Evolutionary conservation across 1,140 invertebrate species (phyloP), one percentile per base, ranked within the genome.

Genomic region (Trachelipus rathkii): DNA sequence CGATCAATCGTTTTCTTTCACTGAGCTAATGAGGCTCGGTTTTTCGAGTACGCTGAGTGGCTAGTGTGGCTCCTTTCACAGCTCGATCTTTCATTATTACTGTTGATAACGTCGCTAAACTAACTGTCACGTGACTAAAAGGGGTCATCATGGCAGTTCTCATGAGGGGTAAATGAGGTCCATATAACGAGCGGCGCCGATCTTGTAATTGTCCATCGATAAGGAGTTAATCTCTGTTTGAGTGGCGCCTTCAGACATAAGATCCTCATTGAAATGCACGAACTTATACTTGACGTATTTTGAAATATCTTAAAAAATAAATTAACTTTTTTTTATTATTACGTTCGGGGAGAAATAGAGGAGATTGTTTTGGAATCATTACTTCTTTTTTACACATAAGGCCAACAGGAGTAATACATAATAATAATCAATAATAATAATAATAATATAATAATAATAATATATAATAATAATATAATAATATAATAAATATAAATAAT

Each of bases 21-120:
- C 50, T 60, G 50, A 60, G 50, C 8, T 60, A 60, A 60, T 60
- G 50, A 60, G 50, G 50, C 50, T 60, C 50, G 19, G 50, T n/a
- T n/a, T 19, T 19, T 60, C 50, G 50, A 60, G 50, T 60, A 60
- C 33, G 33, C 11, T 8, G 50, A 19, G 19, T 60, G 50, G 19
- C 11, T 19, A 19, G 50, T 60, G 50, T 60, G 50, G 11, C 50
- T 60, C 50, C 2, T 60, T 19, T 8, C 1, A 15, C 50, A 60
- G 19, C 19, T 60, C 50, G 1, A 60, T 19, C 50, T 13, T 60
- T 60, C 19, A 60, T 15, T 15, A 60, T 60, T 8, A 8, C 33
- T 33, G 50, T 60, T 8, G 50, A 60, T 13, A 19, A 60, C 50
- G 11, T 60, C 11, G 50, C 11, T 19, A 19, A 60, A 19, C 50